Evolutionary conservation across 2,888 invertebrate genomes (phyloP).

Genomic region (Drosophila pseudotalamancana): DNA sequence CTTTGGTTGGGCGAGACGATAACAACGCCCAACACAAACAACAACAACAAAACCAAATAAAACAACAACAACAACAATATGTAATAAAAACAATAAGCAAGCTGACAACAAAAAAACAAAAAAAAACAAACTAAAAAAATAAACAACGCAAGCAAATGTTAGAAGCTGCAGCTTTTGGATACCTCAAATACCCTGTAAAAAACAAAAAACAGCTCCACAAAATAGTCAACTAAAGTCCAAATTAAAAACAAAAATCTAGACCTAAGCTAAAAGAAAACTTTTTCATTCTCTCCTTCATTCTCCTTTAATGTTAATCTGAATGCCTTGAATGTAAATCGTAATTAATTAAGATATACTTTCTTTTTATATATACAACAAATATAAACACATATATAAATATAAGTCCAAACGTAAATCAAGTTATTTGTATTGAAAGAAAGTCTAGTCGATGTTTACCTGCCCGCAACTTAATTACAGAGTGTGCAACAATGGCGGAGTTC

Average conservation of each 20-base stretch:
- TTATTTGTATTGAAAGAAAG: neutral
- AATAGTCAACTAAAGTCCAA: too few species aligned
- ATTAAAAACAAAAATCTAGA: too few species aligned
- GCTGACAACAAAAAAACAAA: slow-evolving; percentile 22
- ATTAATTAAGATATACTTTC: too few species aligned
- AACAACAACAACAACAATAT: slow-evolving; percentile 19
- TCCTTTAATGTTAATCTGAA: too few species aligned
- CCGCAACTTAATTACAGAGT: slow-evolving; percentile 29
- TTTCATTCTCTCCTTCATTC: too few species aligned
- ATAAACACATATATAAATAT: neutral
- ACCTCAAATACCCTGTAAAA: slow-evolving; percentile 6
- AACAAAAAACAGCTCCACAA: neutral
- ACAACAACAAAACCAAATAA: slow-evolving; percentile 7
- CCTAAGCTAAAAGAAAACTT: too few species aligned
- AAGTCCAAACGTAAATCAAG: too few species aligned
- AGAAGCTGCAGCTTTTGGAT: neutral
- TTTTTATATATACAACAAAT: neutral
- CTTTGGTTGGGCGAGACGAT: slow-evolving; percentile 55
- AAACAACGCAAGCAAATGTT: neutral
- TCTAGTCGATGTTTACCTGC: neutral
- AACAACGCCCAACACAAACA: slow-evolving; percentile 30
- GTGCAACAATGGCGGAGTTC: slow-evolving; percentile 19
- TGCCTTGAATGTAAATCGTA: too few species aligned
- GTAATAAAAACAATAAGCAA: slow-evolving; percentile 65
- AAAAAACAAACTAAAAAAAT: slow-evolving; percentile 5